Base-by-base conservation (phyloP, 2,797 vertebrate genomes). In the Cyprinella venusta region DNA sequence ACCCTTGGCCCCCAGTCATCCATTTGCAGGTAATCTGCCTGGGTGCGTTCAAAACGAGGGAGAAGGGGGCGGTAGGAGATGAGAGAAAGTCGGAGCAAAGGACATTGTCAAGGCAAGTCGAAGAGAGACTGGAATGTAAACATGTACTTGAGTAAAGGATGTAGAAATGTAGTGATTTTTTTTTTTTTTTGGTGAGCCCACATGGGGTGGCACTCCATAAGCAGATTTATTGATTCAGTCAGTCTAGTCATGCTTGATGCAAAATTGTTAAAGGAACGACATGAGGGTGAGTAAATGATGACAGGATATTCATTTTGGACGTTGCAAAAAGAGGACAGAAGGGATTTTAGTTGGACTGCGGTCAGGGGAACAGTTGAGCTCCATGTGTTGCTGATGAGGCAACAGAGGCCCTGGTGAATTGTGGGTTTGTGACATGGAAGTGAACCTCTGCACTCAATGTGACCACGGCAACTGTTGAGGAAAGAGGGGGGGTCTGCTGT, bases 381-480 rank as follows among this genome's bases (percentile, higher is more conserved):
- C 48, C 61, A 69, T 36, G 75, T 76, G 42, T 63, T 59, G n/a
- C 69, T 48, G 65, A 48, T 81, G 83, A 64, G 64, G 83, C 68
- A 67, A 52, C 79, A 72, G 61, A 36, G 75, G 59, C 40, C 75
- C 19, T 79, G 33, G 50, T 50, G 74, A 68, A 81, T 75, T 76
- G 65, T 69, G 78, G 65, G 71, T 77, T 77, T 76, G 71, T 90
- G 85, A 89, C 87, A 87, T 80, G 69, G 76, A 81, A 45, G 79
- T 88, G 91, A 92, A 91, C 88, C 75, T 69, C 85, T 90, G 88
- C 86, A 86, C 88, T 45, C 10, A 85, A 70, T 48, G 78, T 52
- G 90, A 91, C 89, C 63, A 75, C 87, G 80, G 90, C 94, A 95
- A 94, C 91, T 95, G 94, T 54, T 77, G 2, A 74, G 67, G 64